A percentile compares a stretch with the other conserved stretches of the same genome.
These are phyloP conservation scores for Herpailurus yagouaroundi DNA, from an alignment of 2,113 vertebrate genomes.

Conservation along the genomic window DNA sequence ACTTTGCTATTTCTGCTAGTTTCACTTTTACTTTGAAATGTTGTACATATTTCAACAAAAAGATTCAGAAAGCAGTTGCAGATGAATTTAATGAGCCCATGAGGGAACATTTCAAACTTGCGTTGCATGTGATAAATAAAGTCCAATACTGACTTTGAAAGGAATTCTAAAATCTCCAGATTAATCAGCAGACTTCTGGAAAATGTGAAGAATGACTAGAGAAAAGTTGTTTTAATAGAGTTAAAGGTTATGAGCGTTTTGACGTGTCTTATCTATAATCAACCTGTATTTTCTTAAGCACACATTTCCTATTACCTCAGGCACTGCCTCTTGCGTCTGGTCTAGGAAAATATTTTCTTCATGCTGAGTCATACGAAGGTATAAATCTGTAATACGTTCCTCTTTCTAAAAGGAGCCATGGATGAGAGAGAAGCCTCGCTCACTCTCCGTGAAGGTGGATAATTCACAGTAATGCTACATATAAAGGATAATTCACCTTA, in stretches of 20 bases:
- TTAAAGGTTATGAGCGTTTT: constrained; percentile 25
- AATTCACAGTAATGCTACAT: constrained; percentile 76
- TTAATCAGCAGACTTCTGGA: constrained; percentile 46
- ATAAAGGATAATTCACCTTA: constrained; percentile 64
- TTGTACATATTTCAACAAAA: constrained; percentile 79
- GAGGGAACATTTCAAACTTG: constrained; percentile 72
- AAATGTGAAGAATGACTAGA: constrained; percentile 51
- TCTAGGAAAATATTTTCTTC: constrained; percentile 67
- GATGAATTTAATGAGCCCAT: constrained; percentile 79
- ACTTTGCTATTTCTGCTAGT: constrained; percentile 36
- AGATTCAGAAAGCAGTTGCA: constrained; percentile 72
- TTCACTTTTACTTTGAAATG: constrained; percentile 68
- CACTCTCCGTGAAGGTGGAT: constrained; percentile 57
- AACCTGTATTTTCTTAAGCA: constrained; percentile 16
- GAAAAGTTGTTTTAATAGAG: constrained; percentile 33
- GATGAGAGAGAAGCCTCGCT: constrained; percentile 55
- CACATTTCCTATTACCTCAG: not conserved
- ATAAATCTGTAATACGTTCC: constrained; percentile 63
- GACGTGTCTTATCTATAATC: not conserved
- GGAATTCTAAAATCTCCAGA: constrained; percentile 14
- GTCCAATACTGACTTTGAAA: constrained; percentile 47
- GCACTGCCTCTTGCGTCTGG: constrained; percentile 17
- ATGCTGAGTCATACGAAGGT: constrained; percentile 52
- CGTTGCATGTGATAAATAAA: constrained; percentile 68
- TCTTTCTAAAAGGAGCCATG: constrained; percentile 61